Base-by-base conservation (phyloP, 2,888 invertebrate genomes). In the Tholera decimalis region DNA sequence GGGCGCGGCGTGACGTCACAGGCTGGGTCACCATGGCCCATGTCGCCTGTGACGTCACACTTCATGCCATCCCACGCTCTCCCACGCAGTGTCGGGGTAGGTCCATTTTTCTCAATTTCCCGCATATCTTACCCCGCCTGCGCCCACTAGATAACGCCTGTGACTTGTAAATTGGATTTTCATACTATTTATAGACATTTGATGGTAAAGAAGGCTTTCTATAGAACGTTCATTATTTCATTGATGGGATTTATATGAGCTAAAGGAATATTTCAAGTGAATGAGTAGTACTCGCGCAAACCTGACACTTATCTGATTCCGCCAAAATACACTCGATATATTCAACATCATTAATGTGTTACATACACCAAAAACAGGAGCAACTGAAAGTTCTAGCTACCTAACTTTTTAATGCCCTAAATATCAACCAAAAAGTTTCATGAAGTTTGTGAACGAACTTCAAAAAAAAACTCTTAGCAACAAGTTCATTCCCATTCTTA, bases 41-140 rank as follows among this genome's bases (percentile, higher is more conserved):
- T 85, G 83, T 68, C 87, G 86, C 82, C 81, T 83, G 66, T 85
- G 83, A 69, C 87, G 88, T 86, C 84, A 87, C 80, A 53, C 41
- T 58, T 55, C 64, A 51, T 49, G 58, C 54, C 56, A 55, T 43
- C 74, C 67, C 60, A 61, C 68, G 37, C 53, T 57, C 61, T 55
- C 81, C 82, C 83, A 82, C 81, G 80, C 57, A 50, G 24, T 47
- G 56, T 49, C 76, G 50, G 55, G 72, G 62, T 54, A 28, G 69
- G 77, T 73, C 80, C 86, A 86, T 89, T 91, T 90, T 89, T 86
- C 88, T 87, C 89, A 91, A 92, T 93, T 93, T 93, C 91, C 92
- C 92, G 88, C 90, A 65, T 82, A 83, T 82, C 80, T 83, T 77
- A 69, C 84, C 83, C 89, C 90, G 91, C 84, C 92, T 93, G 92